phyloP scores from a whole-genome alignment of 2,113 vertebrate genomes.

The Platysteira castanea region DNA sequence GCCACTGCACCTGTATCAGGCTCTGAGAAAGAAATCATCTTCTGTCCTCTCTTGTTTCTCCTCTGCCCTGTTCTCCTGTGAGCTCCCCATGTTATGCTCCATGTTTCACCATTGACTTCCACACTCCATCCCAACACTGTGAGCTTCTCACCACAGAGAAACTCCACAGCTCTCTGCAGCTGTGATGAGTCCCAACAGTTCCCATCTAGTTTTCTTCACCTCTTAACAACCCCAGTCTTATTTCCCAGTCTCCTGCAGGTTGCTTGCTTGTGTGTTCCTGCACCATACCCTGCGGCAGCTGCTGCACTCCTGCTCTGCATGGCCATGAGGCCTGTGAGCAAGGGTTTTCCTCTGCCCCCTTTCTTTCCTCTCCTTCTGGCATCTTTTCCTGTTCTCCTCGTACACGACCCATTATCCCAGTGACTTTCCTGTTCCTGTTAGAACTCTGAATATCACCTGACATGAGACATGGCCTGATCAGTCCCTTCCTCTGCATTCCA shows the following conservation, averaged over 20 bases:
- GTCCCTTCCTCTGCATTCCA: neutral
- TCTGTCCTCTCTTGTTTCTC: neutral
- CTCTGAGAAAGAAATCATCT: neutral
- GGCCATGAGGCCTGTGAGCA: neutral
- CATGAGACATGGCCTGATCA: neutral
- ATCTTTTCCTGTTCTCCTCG: neutral
- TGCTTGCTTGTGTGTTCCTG: neutral
- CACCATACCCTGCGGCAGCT: rapidly evolving
- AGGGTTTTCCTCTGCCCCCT: neutral
- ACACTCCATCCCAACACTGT: neutral
- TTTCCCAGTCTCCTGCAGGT: neutral
- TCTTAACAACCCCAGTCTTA: neutral
- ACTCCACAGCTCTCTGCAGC: neutral
- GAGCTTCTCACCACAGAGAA: neutral
- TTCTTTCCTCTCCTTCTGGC: neutral
- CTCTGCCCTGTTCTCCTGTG: neutral
- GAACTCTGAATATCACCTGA: neutral
- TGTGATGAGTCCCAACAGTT: neutral
- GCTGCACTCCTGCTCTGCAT: neutral
- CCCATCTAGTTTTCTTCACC: neutral
- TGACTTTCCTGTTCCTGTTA: neutral
- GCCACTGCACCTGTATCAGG: neutral
- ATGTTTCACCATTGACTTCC: neutral
- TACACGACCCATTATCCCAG: neutral
- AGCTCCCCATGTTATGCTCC: neutral